A percentile compares a stretch with the other conserved stretches of the same genome.
These are phyloP conservation scores for Tipula helvola DNA, from an alignment of 2,888 invertebrate genomes.

Conservation along the genomic window DNA sequence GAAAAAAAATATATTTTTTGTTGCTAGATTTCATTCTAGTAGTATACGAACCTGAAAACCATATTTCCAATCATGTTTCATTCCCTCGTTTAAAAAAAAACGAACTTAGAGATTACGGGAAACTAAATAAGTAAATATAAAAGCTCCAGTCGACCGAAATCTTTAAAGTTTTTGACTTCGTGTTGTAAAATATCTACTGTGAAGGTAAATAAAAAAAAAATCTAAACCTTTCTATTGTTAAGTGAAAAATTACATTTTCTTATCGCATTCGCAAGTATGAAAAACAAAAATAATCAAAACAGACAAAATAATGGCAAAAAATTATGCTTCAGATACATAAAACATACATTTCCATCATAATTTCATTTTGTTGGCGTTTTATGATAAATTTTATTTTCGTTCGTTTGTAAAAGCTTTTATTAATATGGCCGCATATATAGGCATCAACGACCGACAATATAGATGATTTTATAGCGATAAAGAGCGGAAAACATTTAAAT, in stretches of 20 bases:
- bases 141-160: background rate
- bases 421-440: background rate
- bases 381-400: background rate
- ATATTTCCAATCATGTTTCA: background rate
- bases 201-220: background rate
- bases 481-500: background rate
- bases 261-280: background rate
- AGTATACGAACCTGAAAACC: background rate
- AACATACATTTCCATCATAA: background rate
- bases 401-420: background rate
- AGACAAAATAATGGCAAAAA: background rate
- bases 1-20: background rate
- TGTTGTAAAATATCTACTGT: background rate
- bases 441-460: background rate
- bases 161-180: background rate
- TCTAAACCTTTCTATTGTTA: background rate
- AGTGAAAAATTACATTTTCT: background rate
- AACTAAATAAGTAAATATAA: background rate
- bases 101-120: background rate
- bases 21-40: background rate
- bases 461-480: no score
- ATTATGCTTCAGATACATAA: background rate
- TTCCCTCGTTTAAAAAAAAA: background rate
- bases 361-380: background rate
- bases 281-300: background rate